A percentile compares a stretch with the other conserved stretches of the same genome.
phyloP scores from a whole-genome alignment of 2,113 vertebrate genomes.

The Pycnonotus jocosus region DNA sequence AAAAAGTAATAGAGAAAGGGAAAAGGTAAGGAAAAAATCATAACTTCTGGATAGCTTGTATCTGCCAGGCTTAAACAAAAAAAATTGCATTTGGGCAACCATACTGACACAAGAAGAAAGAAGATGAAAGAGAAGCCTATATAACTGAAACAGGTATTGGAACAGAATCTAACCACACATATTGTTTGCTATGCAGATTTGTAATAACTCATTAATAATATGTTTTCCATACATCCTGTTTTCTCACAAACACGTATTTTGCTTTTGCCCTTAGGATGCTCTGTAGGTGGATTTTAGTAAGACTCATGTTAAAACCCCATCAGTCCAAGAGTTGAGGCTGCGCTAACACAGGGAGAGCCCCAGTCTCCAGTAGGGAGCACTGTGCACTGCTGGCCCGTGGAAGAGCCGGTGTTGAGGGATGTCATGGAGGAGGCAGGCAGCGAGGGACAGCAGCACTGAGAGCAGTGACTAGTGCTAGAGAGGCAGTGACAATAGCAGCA shows the following conservation, averaged over 20 bases:
- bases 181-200: neutral
- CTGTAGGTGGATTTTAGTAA: neutral
- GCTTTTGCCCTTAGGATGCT: neutral
- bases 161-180: neutral
- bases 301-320: neutral
- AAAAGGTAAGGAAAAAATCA: neutral
- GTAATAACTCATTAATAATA: neutral
- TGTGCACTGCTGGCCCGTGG: neutral
- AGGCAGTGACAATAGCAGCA: neutral
- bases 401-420: neutral
- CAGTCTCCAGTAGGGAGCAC: neutral
- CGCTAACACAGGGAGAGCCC: neutral
- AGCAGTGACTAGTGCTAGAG: neutral
- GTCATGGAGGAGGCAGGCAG: neutral
- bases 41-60: neutral
- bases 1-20: neutral
- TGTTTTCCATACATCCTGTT: neutral
- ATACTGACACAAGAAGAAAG: neutral
- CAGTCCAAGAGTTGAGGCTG: neutral
- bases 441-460: neutral
- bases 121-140: neutral
- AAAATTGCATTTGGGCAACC: neutral
- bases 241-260: neutral
- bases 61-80: neutral
- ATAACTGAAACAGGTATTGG: neutral